phyloP scores from a whole-genome alignment of 53 echinoderm and acorn worm genomes.

The Luidia sarsii region DNA sequence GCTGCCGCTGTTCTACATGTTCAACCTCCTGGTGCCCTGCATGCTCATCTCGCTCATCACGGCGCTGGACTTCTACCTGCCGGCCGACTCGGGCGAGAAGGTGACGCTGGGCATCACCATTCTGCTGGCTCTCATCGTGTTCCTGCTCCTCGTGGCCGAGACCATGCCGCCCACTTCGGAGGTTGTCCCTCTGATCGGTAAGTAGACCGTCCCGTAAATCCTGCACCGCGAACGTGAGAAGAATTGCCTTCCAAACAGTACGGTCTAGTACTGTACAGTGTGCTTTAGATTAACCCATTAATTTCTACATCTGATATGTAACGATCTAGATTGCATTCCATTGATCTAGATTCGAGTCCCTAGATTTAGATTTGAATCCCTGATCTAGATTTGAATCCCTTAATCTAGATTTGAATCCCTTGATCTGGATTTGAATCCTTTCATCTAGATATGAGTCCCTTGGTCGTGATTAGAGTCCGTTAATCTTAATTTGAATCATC shows the following conservation, averaged over 20 bases:
- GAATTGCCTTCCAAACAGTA: not conserved
- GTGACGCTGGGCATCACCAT: conserved; percentile 84
- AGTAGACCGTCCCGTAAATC: too few relatives aligned
- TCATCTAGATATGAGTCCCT: too few relatives aligned
- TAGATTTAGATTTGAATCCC: too few relatives aligned
- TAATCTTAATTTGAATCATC: too few relatives aligned
- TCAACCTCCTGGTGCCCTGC: conserved; percentile 85
- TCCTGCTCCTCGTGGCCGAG: conserved; percentile 80
- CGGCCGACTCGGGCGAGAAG: conserved; percentile 94
- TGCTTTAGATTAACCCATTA: not conserved
- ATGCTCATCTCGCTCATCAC: conserved; percentile 78
- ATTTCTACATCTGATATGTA: too few relatives aligned
- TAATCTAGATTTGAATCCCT: too few relatives aligned
- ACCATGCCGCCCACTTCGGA: conserved; percentile 95
- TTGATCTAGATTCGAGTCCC: too few relatives aligned
- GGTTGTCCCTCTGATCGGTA: conserved; percentile 85
- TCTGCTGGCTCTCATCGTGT: conserved; percentile 86
- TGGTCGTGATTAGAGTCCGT: too few relatives aligned
- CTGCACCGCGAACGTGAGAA: too few relatives aligned
- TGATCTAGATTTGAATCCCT: too few relatives aligned
- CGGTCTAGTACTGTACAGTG: not conserved
- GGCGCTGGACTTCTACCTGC: conserved; percentile 77
- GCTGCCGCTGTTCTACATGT: conserved; percentile 77
- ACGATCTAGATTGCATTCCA: too few relatives aligned
- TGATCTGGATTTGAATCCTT: too few relatives aligned